Evolutionary conservation across 2,113 vertebrate species (phyloP), one percentile per base, ranked within the genome.

Genomic region (Oryzias curvinotus): DNA sequence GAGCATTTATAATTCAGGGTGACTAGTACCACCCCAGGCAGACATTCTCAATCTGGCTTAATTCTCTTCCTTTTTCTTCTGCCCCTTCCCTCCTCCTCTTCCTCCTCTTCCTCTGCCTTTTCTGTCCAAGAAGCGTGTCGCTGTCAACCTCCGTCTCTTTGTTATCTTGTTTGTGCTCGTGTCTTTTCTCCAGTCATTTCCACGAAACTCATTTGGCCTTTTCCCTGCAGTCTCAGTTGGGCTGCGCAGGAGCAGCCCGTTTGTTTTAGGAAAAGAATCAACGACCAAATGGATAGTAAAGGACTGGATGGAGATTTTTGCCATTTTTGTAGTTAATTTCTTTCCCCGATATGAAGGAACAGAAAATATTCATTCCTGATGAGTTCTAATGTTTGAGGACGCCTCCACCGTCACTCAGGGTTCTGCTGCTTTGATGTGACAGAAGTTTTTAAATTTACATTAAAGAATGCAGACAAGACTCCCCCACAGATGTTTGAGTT

Each of bases 1-100:
- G 77, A 84, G 74, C 82, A 82, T 87, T 87, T 85, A 84, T 85
- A 85, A 88, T 88, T 85, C 78, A 78, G 84, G 80, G 76, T 85
- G 86, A 88, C 86, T 80, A 78, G 82, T 83, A 81, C 76, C 68
- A 85, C 84, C 86, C 57, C 63, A 80, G 80, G 80, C 86, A 83
- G 84, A 85, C 82, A 78, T 71, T 85, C 71, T 83, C 84, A 85
- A 80, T 88, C 80, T 82, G 82, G 71, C 59, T 83, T 81, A 80
- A 83, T 71, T 83, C 78, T 62, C 66, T 78, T 71, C 71, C 61
- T 70, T 44, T 71, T 75, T 63, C 63, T 75, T 78, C 58, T 75
- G 42, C 68, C 77, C 50, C 71, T 25, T 55, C 19, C 21, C 68
- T 78, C 52, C 71, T 19, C 55, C 19, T 19, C 51, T 62, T 68